Conservation (phyloP, 2,113 vertebrate genomes). For the Eurypyga helias region DNA sequence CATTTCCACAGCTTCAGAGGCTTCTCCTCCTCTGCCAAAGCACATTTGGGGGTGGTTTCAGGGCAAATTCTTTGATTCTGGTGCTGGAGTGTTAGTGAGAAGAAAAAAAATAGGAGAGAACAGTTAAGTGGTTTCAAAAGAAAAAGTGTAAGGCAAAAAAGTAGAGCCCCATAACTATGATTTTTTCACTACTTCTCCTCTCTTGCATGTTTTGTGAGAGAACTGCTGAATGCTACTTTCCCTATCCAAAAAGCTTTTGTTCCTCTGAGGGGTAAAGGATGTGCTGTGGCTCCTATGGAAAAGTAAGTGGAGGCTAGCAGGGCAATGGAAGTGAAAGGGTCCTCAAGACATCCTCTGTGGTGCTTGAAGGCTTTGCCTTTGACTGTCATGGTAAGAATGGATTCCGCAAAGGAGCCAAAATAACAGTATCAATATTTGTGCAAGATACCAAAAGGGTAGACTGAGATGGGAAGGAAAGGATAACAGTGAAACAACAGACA, state of each 20-base stretch:
- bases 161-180: not conserved
- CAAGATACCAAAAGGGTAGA: not conserved
- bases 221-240: not conserved
- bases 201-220: not conserved
- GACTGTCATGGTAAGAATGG: not conserved
- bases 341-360: not conserved
- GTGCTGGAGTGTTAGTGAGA: not conserved
- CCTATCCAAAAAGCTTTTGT: not conserved
- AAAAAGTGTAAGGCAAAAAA: not conserved
- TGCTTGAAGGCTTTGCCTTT: not conserved
- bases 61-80: not conserved
- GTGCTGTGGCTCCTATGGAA: not conserved
- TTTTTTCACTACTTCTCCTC: not conserved
- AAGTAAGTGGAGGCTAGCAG: not conserved
- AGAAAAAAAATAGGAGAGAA: not conserved
- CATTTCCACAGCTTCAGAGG: constrained; percentile 9
- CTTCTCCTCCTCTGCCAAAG: not conserved
- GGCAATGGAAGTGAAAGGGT: not conserved
- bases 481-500: not conserved
- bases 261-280: not conserved
- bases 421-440: not conserved
- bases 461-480: not conserved
- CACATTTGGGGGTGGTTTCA: not conserved
- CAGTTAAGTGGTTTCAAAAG: not conserved
- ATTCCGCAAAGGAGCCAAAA: not conserved